Base-by-base conservation (phyloP, 2,113 vertebrate species). In the Ochotona curzoniae region DNA sequence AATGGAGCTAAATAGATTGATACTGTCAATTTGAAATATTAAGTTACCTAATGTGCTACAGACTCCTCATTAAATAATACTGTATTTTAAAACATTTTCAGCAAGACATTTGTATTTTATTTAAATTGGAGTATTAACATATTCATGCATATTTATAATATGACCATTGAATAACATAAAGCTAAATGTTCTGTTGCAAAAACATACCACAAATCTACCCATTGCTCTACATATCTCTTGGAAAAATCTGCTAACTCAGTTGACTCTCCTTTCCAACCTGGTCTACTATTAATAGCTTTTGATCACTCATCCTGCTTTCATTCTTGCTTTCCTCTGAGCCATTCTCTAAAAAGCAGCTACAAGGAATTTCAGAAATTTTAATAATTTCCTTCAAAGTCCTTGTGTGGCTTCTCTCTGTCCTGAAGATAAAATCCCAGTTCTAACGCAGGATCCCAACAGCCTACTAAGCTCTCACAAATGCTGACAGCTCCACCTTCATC, bases 31-130 rank as follows among this genome's bases (percentile, higher is more conserved):
- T 44, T 44, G 38, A 44, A 44, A 44, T 44, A 44, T 44, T 44
- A 89, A 89, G 75, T 91, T 84, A 89, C 57, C 30, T 87, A 71
- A 13, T 61, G 17, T 20, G 74, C 87, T 94, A 79, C 7, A 93
- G 15, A 75, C 67, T 88, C n/a, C 30, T 74, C 60, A 13, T 60
- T 93, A 92, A 92, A 82, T 86, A 82, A 38, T 6, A 76, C 38
- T 85, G n/a, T 64, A 86, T 57, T 67, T 79, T 90, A 90, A 73
- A 87, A 61, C 35, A 79, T 81, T 94, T 83, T 80, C 5, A 44
- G 47, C 17, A 83, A 87, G 38, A 60, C 76, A 71, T 8, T 81
- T 81, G 49, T 26, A 87, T 47, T 69, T 25, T 51, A 70, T 93
- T 69, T 82, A 80, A 44, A 91, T 51, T 94, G 89, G 89, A 78